Base-by-base conservation (phyloP, 2,888 invertebrate species). In the Idaea biselata region DNA sequence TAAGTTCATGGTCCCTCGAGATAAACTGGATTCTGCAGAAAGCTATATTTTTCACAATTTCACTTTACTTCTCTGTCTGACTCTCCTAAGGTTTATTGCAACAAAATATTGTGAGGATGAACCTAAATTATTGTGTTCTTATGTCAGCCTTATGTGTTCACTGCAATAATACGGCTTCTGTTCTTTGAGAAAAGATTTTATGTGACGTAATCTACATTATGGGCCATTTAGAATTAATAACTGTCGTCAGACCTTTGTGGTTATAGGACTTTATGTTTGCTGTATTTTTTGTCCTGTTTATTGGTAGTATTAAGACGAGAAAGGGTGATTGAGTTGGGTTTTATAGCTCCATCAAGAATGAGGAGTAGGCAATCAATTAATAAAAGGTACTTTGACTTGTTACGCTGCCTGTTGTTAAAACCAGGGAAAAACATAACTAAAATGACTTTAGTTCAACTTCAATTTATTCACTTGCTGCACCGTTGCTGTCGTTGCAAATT, bases 1-100 rank as follows among this genome's bases (percentile, higher is more conserved):
- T 61, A 72, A 73, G 72, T 74, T 77, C 67, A 68, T 53, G 57
- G 58, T 70, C 78, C 67, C 74, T 44, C 7, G 73, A 65, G 78
- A 74, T 54, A 61, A 65, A 61, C 67, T 59, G 65, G 67, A 67
- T 66, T 65, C 58, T 59, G 63, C 65, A 67, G 44, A 57, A 62
- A 63, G 60, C 60, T 31, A 67, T 64, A 60, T 70, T 65, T 71
- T 66, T 70, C 66, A 55, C 31, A 67, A 66, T 72, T 71, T 69
- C 70, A 59, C 17, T 66, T 69, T 65, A 59, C 64, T 69, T 64
- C 57, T 33, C 53, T 25, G 60, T n/a, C 44, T 58, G 16, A 44
- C 56, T 64, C 58, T 55, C 17, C 58, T n/a, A 58, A 11, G 32
- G 56, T 61, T 63, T 66, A 59, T 59, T 58, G 63, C 63, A 61